These are phyloP conservation scores for Merops nubicus DNA, from an alignment of 2,113 vertebrate species.

Conservation along the genomic window DNA sequence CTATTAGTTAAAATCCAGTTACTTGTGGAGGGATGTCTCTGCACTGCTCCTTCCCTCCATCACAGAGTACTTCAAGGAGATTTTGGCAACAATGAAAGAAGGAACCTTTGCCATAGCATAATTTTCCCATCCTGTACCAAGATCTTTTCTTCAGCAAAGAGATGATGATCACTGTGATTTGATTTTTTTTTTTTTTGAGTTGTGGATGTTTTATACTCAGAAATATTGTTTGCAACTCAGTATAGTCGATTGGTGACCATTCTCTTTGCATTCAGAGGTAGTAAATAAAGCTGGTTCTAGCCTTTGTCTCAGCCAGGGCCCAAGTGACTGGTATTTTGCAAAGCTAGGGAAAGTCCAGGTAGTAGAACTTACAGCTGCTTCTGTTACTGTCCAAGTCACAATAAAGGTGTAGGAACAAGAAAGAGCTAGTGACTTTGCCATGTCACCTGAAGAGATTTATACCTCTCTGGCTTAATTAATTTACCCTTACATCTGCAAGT, in stretches of 20 bases:
- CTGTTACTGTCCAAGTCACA: not conserved
- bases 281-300: not conserved
- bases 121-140: not conserved
- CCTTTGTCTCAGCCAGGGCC: not conserved
- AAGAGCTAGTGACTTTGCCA: not conserved
- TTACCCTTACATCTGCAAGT: not conserved
- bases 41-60: not conserved
- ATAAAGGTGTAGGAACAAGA: not conserved
- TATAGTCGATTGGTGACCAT: not conserved
- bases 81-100: not conserved
- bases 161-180: fast-evolving
- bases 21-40: not conserved
- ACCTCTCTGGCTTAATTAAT: not conserved
- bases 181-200: not conserved
- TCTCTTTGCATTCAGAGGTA: not conserved
- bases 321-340: not conserved
- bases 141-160: not conserved
- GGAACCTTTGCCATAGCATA: not conserved
- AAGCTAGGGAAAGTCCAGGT: not conserved
- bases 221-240: not conserved
- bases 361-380: not conserved
- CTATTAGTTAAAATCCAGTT: not conserved
- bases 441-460: not conserved
- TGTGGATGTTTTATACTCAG: not conserved
- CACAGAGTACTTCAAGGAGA: not conserved